Percentiles rank a stretch among this genome's conserved stretches.
Conservation (phyloP, 1,140 invertebrate genomes). For the Saxidomus purpurata region DNA sequence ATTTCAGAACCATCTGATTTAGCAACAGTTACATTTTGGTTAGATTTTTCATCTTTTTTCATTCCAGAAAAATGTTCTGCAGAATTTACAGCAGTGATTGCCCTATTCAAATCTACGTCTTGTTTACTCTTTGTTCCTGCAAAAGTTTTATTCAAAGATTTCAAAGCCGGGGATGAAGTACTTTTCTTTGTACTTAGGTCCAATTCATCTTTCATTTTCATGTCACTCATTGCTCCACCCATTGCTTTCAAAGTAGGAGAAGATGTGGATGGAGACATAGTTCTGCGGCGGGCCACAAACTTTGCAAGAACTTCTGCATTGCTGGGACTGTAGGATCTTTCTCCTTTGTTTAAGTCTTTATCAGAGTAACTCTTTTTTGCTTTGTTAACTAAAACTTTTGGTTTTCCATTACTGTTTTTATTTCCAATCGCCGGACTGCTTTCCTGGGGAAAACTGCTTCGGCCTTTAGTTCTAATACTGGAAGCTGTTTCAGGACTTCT, state of each 20-base stretch:
- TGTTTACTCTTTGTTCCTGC: neutral
- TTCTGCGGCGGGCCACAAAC: slow-evolving; percentile 57
- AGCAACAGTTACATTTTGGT: neutral
- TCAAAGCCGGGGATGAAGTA: slow-evolving; percentile 4
- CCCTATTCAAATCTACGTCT: neutral
- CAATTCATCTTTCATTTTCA: neutral
- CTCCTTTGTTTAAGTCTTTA: neutral
- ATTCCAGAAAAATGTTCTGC: neutral
- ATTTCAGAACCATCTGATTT: neutral
- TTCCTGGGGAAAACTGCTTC: slow-evolving; percentile 24
- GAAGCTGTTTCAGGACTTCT: neutral
- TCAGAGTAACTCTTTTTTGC: neutral
- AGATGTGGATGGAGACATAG: slow-evolving; percentile 36
- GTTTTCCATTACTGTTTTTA: neutral
- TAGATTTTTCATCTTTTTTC: neutral
- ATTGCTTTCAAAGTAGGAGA: slow-evolving; percentile 1
- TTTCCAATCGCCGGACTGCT: neutral
- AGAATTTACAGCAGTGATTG: neutral
- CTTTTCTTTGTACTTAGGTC: neutral
- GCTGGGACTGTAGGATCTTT: neutral
- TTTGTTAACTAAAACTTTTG: neutral
- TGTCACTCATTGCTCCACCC: neutral
- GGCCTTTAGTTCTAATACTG: neutral
- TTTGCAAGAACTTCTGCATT: slow-evolving; percentile 47
- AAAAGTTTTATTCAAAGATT: neutral